Conservation (phyloP, 2,113 vertebrate genomes). For the Eidolon helvum region DNA sequence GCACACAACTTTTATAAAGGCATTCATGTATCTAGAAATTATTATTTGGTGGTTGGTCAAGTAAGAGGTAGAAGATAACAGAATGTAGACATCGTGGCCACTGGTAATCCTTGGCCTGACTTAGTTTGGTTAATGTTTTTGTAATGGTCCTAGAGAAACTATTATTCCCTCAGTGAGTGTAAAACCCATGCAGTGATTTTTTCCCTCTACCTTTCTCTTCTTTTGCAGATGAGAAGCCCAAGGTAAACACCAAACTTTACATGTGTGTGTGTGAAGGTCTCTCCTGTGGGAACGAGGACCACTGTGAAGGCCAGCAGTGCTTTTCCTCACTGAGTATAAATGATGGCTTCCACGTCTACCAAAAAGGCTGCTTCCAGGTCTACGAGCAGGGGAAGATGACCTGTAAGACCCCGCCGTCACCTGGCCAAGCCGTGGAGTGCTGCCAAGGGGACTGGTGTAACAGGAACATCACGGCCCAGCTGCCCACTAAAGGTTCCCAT, state of each 20-base stretch:
- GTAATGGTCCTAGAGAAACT: background rate
- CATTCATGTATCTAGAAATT: background rate
- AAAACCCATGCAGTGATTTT: background rate
- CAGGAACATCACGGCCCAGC: constrained; percentile 92
- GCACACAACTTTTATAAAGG: background rate
- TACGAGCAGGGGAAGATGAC: constrained; percentile 97
- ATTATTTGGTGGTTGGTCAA: background rate
- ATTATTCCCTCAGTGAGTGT: accelerated
- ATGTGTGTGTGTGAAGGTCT: constrained; percentile 96
- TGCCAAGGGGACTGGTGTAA: constrained; percentile 97
- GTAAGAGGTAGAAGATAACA: background rate
- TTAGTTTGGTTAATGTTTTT: background rate
- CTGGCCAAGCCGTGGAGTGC: constrained; percentile 96
- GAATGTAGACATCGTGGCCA: background rate
- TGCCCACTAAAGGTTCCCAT: constrained; percentile 88
- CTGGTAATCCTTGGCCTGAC: background rate
- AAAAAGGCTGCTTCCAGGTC: constrained; percentile 98
- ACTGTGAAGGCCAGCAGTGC: constrained; percentile 94
- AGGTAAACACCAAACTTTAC: constrained; percentile 85
- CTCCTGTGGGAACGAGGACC: constrained; percentile 90
- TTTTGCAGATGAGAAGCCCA: constrained; percentile 86
- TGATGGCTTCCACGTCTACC: constrained; percentile 88
- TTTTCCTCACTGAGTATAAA: constrained; percentile 94
- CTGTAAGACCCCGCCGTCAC: constrained; percentile 95
- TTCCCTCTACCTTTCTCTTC: background rate